Conservation (phyloP, 2,888 invertebrate genomes). For the Volucella zonaria region DNA sequence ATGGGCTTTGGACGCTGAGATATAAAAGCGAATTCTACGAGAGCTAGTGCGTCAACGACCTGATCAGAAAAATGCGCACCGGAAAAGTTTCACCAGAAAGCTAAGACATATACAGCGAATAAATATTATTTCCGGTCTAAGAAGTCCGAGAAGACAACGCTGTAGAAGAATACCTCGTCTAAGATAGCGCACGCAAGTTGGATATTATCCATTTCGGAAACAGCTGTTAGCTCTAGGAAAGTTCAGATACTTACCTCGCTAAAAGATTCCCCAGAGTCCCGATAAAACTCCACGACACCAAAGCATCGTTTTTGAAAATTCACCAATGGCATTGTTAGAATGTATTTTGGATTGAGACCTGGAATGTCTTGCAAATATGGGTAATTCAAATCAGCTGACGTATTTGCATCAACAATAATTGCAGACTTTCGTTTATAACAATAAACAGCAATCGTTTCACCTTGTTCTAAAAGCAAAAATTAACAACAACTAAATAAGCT, state of each 20-base stretch:
- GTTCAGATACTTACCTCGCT: constrained; percentile 78
- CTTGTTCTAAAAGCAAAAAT: constrained; percentile 71
- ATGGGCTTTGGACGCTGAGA: no score
- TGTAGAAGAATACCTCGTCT: no score
- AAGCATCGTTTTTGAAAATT: constrained; percentile 84
- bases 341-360: constrained; percentile 83
- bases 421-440: constrained; percentile 85
- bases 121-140: no score
- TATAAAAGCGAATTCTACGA: no score
- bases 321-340: constrained; percentile 85
- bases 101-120: no score
- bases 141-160: no score
- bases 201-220: no score
- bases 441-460: constrained; percentile 84
- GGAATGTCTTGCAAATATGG: constrained; percentile 84
- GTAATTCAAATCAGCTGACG: constrained; percentile 84
- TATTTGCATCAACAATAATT: constrained; percentile 84
- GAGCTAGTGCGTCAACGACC: no score
- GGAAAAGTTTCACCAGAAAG: no score
- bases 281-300: constrained; percentile 85
- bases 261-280: constrained; percentile 82
- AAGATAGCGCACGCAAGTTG: no score
- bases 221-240: not conserved
- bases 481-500: not conserved
- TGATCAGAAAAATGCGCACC: no score